Evolutionary conservation across 2,888 invertebrate species (phyloP).

Genomic region (Asteroscopus sphinx): DNA sequence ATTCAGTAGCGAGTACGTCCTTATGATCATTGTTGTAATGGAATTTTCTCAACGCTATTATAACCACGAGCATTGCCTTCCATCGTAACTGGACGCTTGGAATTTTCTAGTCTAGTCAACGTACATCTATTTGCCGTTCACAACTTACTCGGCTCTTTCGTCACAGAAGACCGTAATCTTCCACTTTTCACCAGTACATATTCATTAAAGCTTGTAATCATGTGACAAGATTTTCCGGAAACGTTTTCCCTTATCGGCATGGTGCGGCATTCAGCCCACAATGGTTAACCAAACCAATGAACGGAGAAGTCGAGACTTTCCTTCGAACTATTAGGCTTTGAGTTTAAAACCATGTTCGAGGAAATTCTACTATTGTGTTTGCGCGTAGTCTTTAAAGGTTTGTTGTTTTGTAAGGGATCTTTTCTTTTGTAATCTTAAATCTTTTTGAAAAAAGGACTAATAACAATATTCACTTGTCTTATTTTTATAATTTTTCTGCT

Average conservation of each 20-base stretch:
- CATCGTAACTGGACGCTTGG: no score
- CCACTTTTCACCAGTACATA: constrained; percentile 21
- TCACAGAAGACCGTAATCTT: neutral
- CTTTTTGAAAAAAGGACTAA: no score
- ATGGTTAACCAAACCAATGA: constrained; percentile 56
- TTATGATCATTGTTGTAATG: no score
- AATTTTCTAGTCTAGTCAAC: no score
- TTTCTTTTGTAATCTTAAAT: no score
- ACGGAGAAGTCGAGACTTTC: constrained; percentile 43
- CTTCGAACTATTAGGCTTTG: constrained; percentile 21
- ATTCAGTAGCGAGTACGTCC: no score
- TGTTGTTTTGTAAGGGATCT: no score
- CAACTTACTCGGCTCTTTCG: neutral
- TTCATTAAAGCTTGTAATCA: constrained; percentile 46
- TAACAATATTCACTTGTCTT: no score
- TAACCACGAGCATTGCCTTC: no score
- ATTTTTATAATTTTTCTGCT: no score
- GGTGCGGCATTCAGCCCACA: constrained; percentile 39
- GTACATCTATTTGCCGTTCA: neutral
- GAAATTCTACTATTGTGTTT: neutral
- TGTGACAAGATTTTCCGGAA: constrained; percentile 53
- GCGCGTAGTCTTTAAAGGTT: neutral
- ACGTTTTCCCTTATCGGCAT: constrained; percentile 47
- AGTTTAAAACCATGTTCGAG: constrained; percentile 10
- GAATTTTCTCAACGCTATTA: no score